Conservation (phyloP, 2,797 vertebrate species). For the Clamator glandarius region DNA sequence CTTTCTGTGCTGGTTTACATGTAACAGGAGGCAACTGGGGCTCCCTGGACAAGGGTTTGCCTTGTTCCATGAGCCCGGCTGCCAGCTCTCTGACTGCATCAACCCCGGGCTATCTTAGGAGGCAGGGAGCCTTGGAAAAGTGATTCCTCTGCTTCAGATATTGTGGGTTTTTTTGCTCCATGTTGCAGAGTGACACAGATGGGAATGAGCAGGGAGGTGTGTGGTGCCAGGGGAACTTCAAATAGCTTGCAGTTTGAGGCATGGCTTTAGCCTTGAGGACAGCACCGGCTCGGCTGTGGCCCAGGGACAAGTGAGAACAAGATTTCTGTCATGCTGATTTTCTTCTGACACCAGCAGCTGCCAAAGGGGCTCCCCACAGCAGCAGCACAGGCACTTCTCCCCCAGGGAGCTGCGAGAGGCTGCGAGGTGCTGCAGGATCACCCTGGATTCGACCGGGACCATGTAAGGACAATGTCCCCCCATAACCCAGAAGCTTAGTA, state of each 20-base stretch:
- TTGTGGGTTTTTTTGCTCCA: background rate
- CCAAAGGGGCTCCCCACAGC: background rate
- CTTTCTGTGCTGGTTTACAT: background rate
- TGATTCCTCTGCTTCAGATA: background rate
- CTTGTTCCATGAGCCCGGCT: background rate
- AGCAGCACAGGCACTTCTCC: background rate
- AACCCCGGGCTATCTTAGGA: background rate
- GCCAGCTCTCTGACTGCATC: background rate
- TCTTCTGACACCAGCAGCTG: background rate
- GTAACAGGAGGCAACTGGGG: background rate
- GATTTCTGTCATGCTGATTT: background rate
- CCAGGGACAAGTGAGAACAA: background rate
- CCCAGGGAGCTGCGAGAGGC: background rate
- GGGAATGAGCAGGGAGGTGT: background rate
- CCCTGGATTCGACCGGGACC: background rate
- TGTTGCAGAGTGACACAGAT: background rate
- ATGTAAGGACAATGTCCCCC: fast-evolving
- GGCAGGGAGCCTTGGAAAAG: background rate
- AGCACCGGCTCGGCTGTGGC: background rate
- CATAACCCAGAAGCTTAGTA: background rate
- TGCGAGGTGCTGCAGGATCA: background rate
- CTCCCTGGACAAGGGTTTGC: background rate
- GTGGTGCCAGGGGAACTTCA: background rate
- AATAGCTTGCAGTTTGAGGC: background rate
- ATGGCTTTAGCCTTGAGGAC: background rate